phyloP scores from a whole-genome alignment of 2,888 invertebrate species.

The Parascotia fuliginaria region DNA sequence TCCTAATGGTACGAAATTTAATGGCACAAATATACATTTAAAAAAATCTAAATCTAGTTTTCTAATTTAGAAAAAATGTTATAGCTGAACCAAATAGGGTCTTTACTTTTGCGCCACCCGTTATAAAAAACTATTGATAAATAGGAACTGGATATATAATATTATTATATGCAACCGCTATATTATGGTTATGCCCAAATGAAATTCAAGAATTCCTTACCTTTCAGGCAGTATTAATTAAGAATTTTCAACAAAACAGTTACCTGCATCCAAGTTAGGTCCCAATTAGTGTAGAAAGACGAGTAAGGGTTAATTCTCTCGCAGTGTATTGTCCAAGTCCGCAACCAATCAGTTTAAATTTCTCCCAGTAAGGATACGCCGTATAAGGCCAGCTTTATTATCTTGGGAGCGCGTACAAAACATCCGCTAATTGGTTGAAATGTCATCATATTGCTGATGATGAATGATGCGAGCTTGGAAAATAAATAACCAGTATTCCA shows the following conservation, averaged over 20 bases:
- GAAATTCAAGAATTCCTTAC: slow-evolving; percentile 24
- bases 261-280: slow-evolving; percentile 67
- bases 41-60: too few species aligned
- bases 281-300: slow-evolving; percentile 71
- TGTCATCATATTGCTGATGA: slow-evolving; percentile 67
- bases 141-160: too few species aligned
- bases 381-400: slow-evolving; percentile 65
- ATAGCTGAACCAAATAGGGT: too few species aligned
- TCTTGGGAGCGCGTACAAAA: slow-evolving; percentile 59
- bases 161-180: neutral
- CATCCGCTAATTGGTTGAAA: slow-evolving; percentile 75
- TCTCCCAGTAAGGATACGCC: slow-evolving; percentile 68
- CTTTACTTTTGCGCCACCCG: too few species aligned
- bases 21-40: too few species aligned
- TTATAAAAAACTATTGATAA: too few species aligned
- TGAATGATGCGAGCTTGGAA: slow-evolving; percentile 48
- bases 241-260: slow-evolving; percentile 41
- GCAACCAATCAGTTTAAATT: slow-evolving; percentile 80
- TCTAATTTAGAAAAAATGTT: too few species aligned
- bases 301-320: slow-evolving; percentile 61
- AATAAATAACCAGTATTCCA: slow-evolving; percentile 11
- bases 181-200: slow-evolving; percentile 1
- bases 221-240: slow-evolving; percentile 36
- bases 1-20: too few species aligned
- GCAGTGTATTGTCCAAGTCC: slow-evolving; percentile 73